Conservation (phyloP, 2,888 invertebrate species). For the Drosophila yooni region DNA sequence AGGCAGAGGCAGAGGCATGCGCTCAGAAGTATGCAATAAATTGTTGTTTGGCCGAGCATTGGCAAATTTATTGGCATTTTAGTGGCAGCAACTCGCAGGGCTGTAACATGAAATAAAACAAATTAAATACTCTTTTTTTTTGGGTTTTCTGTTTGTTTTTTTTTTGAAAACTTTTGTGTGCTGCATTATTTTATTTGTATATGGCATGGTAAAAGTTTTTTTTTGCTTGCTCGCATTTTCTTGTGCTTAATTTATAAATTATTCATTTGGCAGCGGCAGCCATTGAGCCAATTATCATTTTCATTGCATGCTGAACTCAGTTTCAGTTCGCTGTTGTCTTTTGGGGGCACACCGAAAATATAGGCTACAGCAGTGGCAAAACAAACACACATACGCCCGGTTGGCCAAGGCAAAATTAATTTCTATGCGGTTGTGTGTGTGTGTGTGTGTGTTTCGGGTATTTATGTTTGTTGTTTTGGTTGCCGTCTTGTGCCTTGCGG, state of each 20-base stretch:
- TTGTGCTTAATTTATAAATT: constrained; percentile 80
- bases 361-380: constrained; percentile 60
- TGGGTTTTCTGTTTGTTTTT: constrained; percentile 26
- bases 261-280: constrained; percentile 74
- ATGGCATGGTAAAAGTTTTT: neutral
- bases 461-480: constrained; percentile 58
- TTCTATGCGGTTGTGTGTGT: constrained; percentile 39
- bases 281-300: constrained; percentile 82
- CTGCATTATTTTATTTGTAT: constrained; percentile 13
- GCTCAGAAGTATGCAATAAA: constrained; percentile 72
- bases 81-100: constrained; percentile 59
- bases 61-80: constrained; percentile 80
- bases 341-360: constrained; percentile 42
- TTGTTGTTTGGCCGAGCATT: constrained; percentile 56
- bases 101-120: constrained; percentile 53
- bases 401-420: constrained; percentile 59
- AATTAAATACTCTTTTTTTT: constrained; percentile 72
- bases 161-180: constrained; percentile 39
- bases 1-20: neutral
- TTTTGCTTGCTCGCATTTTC: constrained; percentile 30
- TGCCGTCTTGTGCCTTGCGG: constrained; percentile 65
- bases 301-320: constrained; percentile 54
- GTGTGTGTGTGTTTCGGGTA: constrained; percentile 47
- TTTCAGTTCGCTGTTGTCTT: constrained; percentile 21
- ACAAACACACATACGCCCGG: constrained; percentile 36